Conservation (phyloP, 2,797 vertebrate genomes). For the Halcyon badia region DNA sequence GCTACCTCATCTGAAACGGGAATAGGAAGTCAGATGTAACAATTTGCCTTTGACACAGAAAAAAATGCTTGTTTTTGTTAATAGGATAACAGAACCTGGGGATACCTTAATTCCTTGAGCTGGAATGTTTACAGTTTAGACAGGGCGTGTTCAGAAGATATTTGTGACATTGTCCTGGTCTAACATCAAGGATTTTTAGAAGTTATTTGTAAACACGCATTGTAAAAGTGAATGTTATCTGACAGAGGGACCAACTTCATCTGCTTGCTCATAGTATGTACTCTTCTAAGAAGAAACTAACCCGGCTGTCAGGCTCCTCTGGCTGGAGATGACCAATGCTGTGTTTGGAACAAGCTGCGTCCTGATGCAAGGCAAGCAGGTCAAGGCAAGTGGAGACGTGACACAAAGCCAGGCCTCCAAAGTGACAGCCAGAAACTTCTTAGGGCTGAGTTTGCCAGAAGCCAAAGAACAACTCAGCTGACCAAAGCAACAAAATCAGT, state of each 20-base stretch:
- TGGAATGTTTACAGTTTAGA: background rate
- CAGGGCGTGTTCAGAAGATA: background rate
- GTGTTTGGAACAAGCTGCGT: background rate
- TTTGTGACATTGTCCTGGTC: background rate
- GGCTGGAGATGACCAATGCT: background rate
- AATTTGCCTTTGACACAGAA: slow-evolving; percentile 34
- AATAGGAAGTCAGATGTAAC: slow-evolving; percentile 53
- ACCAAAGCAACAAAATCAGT: background rate
- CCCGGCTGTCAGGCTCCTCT: fast-evolving
- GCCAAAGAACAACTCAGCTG: background rate
- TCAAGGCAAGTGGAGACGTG: background rate
- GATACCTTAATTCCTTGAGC: background rate
- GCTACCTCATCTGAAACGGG: background rate
- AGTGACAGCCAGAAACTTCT: background rate
- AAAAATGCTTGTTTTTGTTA: slow-evolving; percentile 31
- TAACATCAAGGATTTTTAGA: background rate
- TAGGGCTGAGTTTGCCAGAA: background rate
- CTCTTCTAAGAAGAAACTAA: background rate
- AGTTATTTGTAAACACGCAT: background rate
- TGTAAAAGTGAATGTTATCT: background rate
- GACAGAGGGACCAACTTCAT: background rate
- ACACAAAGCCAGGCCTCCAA: background rate
- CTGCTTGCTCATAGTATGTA: background rate
- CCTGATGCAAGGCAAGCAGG: background rate
- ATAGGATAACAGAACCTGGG: background rate